Base-by-base conservation (phyloP, 2,113 vertebrate genomes). In the Poecilia latipinna region DNA sequence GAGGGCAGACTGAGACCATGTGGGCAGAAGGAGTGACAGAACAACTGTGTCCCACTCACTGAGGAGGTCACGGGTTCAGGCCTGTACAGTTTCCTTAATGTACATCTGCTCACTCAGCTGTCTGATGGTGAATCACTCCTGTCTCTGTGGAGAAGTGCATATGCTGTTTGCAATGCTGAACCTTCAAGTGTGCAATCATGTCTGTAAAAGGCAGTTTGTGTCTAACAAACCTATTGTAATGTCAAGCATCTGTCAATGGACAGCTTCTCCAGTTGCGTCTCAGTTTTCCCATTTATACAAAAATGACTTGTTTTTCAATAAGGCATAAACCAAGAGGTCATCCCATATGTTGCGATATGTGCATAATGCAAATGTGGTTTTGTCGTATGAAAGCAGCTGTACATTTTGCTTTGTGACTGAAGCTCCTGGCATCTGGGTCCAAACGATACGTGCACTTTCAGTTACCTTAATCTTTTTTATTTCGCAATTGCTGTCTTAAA, bases 381-480 rank as follows among this genome's bases (percentile, higher is more conserved):
- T 24, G 32, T 31, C 54, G 65, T 60, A 26, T 4, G 26, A 32
- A 70, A 70, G 31, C 32, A 60, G 19, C 31, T 26, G 31, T 24
- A 51, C 3, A 48, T 13, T 35, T 12, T 32, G 5, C 68, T 35
- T 33, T 69, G 22, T 70, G 68, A 31, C 22, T n/a, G 11, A 35
- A 57, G 48, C 68, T 51, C 28, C 4, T 32, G 11, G 31, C 68
- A 69, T 69, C 68, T 69, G 66, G 26, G 31, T 60, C 31, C 68
- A 7, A 57, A 69, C 22, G 8, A 13, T 13, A 6, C 15, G 4
- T 28, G 11, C 22, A 24, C 11, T 69, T 33, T 69, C 67, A 69
- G 44, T 54, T 29, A 67, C 8, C 29, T 32, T 51, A 24, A 48
- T 31, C 48, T 26, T 35, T 35, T 24, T 33, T 26, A 22, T 57